Base-by-base conservation (phyloP, 2,797 vertebrate genomes). In the Manis pentadactyla region DNA sequence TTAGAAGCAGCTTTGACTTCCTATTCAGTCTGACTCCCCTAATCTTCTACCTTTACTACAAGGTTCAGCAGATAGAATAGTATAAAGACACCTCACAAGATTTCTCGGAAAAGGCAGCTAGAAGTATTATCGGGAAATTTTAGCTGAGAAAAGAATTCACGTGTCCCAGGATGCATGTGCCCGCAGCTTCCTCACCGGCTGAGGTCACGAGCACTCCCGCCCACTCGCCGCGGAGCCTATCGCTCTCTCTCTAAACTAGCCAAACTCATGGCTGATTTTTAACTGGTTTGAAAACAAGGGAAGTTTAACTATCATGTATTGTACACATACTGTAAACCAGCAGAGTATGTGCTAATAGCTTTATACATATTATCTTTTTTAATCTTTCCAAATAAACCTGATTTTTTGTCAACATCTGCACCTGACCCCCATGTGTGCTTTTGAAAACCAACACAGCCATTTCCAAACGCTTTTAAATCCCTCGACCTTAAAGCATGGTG, bases 81-180 rank as follows among this genome's bases (percentile, higher is more conserved):
- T 78, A 3, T 75, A 34, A 85, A 87, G 12, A 34, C 46, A 53
- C 3, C 46, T 66, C 37, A 31, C 21, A 74, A 68, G 4, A 31
- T 81, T 92, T 66, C 34, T 19, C 81, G 84, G 64, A 25, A 73
- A 90, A 95, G 75, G 61, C 23, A 92, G 46, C 31, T 92, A n/a
- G 9, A 74, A 17, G 15, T 46, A 74, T 55, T 21, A 19, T 0
- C 63, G 53, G 46, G 46, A 61, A 95, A 92, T 92, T n/a, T 59
- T 68, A 89, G 74, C 86, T 85, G 81, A 85, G 81, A 85, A 92
- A 95, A 85, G 77, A 88, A 82, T 23, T 86, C 27, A 11, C 85
- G 5, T 46, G 34, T 74, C 73, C 25, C 25, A 51, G 7, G 34
- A 6, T 63, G 23, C 7, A 29, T 82, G 55, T 94, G 27, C 25